Percentiles rank a stretch among this genome's conserved stretches.
Conservation (phyloP, 1,140 invertebrate species). For the Metopolophium dirhodum region DNA sequence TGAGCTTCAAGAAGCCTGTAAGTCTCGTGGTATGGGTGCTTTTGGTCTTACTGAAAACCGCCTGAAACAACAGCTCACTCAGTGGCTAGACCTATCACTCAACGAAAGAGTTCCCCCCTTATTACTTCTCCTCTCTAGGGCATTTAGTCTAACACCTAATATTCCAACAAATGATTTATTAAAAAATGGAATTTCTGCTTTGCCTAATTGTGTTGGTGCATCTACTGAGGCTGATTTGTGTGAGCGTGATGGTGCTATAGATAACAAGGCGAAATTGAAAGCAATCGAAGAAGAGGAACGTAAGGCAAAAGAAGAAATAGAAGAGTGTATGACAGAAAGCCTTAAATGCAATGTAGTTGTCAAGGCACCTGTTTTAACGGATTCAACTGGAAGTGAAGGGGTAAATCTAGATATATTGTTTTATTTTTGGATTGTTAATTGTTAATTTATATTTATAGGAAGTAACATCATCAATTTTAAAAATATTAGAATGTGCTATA, state of each 20-base stretch:
- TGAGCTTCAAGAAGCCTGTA: slow-evolving; percentile 93
- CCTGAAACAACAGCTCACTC: slow-evolving; percentile 82
- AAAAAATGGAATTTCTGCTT: slow-evolving; percentile 87
- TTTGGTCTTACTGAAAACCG: slow-evolving; percentile 91
- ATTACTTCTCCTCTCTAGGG: slow-evolving; percentile 87
- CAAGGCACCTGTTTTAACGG: slow-evolving; percentile 66
- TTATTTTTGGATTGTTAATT: not conserved
- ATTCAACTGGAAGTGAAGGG: slow-evolving; percentile 61
- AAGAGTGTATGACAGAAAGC: slow-evolving; percentile 72
- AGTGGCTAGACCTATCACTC: slow-evolving; percentile 96
- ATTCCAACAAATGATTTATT: slow-evolving; percentile 85
- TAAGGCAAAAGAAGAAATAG: slow-evolving; percentile 84
- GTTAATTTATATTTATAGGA: slow-evolving; percentile 61
- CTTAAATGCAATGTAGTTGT: slow-evolving; percentile 66
- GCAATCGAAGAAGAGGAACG: slow-evolving; percentile 89
- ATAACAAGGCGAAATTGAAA: slow-evolving; percentile 90
- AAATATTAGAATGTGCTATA: slow-evolving; percentile 84
- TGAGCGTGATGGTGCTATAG: slow-evolving; percentile 92
- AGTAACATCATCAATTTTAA: slow-evolving; percentile 81
- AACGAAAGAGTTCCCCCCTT: slow-evolving; percentile 95
- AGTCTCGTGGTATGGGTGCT: slow-evolving; percentile 94
- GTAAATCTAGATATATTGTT: not conserved
- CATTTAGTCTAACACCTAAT: slow-evolving; percentile 90
- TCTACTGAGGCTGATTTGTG: slow-evolving; percentile 88
- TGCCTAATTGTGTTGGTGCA: slow-evolving; percentile 82